These are phyloP conservation scores for Lophura nycthemera DNA, from an alignment of 2,113 vertebrate genomes.

Conservation along the genomic window DNA sequence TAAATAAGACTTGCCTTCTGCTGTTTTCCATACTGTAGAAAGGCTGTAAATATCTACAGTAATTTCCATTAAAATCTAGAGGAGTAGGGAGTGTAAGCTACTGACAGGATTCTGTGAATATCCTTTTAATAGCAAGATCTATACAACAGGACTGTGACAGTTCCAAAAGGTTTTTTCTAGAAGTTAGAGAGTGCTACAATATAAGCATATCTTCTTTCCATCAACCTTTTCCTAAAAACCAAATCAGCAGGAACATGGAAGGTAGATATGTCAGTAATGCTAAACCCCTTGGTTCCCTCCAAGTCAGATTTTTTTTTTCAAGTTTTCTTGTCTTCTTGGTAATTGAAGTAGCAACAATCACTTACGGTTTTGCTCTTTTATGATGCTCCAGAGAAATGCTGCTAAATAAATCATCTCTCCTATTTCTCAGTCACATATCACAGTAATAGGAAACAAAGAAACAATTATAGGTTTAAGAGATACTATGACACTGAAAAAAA, in stretches of 20 bases:
- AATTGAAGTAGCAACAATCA: neutral
- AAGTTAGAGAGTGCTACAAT: neutral
- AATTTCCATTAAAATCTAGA: conserved; percentile 1
- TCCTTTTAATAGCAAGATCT: neutral
- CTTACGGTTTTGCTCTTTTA: neutral
- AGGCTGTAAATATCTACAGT: neutral
- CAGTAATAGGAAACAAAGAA: neutral
- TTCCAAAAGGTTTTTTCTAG: neutral
- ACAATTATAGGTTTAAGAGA: neutral
- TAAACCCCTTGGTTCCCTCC: rapidly evolving
- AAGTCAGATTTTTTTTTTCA: neutral
- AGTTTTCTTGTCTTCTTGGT: neutral
- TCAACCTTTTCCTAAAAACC: neutral
- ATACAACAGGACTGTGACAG: neutral
- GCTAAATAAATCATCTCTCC: neutral
- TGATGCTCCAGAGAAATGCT: neutral
- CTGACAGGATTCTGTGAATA: neutral
- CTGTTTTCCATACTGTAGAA: neutral
- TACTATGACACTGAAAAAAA: neutral
- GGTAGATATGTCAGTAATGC: neutral
- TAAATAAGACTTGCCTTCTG: conserved; percentile 11
- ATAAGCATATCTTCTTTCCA: neutral
- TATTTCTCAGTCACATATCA: neutral
- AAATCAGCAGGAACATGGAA: neutral
- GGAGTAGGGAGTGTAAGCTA: neutral